Evolutionary conservation across 2,888 invertebrate genomes (phyloP).

Genomic region (Vannuccia rotundouncinata): DNA sequence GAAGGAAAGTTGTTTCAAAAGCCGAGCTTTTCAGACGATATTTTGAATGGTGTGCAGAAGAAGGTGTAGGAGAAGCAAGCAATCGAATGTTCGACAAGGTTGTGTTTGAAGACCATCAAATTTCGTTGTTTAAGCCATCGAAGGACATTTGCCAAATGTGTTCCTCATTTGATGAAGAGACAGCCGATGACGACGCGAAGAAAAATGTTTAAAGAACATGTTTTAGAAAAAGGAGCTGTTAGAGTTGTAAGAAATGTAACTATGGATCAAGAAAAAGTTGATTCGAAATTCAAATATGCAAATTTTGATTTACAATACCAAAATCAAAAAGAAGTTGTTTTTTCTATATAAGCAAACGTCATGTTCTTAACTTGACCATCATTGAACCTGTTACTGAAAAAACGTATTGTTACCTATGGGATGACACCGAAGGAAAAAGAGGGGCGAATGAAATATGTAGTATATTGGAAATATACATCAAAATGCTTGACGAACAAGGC

Average conservation of each 20-base stretch:
- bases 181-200: neutral
- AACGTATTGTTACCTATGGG: neutral
- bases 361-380: neutral
- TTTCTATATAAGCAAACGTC: conserved; percentile 6
- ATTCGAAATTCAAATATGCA: neutral
- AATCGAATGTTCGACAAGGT: neutral
- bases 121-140: neutral
- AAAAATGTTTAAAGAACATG: neutral
- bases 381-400: neutral
- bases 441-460: neutral
- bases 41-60: neutral
- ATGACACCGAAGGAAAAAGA: neutral
- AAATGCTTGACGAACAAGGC: neutral
- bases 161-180: neutral
- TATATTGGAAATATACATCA: neutral
- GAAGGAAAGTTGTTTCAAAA: neutral
- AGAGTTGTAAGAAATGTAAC: neutral
- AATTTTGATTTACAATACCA: neutral
- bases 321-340: neutral
- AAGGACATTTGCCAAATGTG: neutral
- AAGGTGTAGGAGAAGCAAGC: neutral
- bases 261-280: neutral
- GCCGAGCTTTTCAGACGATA: neutral
- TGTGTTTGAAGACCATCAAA: neutral
- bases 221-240: neutral